phyloP scores from a whole-genome alignment of 1,140 invertebrate genomes.

The Atta texana region DNA sequence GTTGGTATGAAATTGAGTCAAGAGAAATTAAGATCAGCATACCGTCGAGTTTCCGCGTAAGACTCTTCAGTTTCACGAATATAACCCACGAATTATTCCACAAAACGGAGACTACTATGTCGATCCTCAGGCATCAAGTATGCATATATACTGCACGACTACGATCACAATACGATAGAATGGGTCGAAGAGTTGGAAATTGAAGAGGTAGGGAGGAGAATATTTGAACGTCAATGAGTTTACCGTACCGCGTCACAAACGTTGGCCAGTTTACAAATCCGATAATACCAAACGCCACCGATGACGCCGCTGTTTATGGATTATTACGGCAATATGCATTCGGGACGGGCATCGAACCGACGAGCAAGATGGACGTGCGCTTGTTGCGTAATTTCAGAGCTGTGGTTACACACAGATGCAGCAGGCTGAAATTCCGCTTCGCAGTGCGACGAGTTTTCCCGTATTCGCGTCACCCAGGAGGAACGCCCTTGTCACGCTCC shows the following conservation, averaged over 20 bases:
- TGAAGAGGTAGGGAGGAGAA: conserved; percentile 47
- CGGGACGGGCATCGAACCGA: conserved; percentile 4
- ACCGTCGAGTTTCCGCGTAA: conserved; percentile 2
- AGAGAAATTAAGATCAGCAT: conserved; percentile 29
- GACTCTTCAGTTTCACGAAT: conserved; percentile 30
- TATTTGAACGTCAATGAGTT: conserved; percentile 67
- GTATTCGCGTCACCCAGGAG: neutral
- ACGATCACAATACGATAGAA: conserved; percentile 42
- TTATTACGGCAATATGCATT: conserved; percentile 52
- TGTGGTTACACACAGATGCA: conserved; percentile 34
- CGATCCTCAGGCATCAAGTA: conserved; percentile 37
- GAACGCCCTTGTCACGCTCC: conserved; percentile 39
- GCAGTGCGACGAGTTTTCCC: conserved; percentile 30
- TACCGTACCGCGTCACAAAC: conserved; percentile 65
- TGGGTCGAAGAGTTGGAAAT: conserved; percentile 46
- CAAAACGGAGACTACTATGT: conserved; percentile 17
- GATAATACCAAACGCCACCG: conserved; percentile 77
- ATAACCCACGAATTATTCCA: conserved; percentile 31
- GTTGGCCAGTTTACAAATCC: conserved; percentile 74
- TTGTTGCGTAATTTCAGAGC: conserved; percentile 39
- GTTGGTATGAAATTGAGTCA: conserved; percentile 5
- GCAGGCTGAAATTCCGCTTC: conserved; percentile 37
- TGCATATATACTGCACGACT: conserved; percentile 6
- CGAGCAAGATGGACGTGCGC: conserved; percentile 16
- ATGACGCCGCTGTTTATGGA: conserved; percentile 69